Evolutionary conservation across 2,113 vertebrate species (phyloP), one percentile per base, ranked within the genome.

Genomic region (Oxyura jamaicensis): DNA sequence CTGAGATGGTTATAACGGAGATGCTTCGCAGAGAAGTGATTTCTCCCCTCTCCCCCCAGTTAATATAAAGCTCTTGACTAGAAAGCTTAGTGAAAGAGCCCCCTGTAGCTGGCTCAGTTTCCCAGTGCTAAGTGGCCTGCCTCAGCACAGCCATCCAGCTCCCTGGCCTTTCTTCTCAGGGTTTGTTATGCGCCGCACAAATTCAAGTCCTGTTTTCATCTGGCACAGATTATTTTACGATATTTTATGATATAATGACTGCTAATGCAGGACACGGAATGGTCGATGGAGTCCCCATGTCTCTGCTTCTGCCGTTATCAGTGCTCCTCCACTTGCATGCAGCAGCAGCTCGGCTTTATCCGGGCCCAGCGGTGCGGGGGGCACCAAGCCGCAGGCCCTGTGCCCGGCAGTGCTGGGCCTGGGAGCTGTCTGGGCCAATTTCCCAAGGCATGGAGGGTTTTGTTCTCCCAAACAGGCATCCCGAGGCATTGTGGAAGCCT

Each of bases 401-500:
- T 62, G 44, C 55, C 73, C 41, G 50, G 72, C 36, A 85, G 52
- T 5, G 3, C 65, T 50, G 11, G 82, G 71, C 25, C 56, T 90
- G 60, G n/a, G 48, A 76, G 68, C 36, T 72, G 81, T 91, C 74
- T 6, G 31, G 65, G 73, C 59, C 6, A 9, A 65, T 86, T 96
- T 93, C 87, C 93, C 13, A 10, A 59, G 91, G 82, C 62, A 83
- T 28, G 90, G 74, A 83, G 80, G 72, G 44, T 75, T 97, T 93
- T 95, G 85, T 94, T 88, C 87, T 91, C 42, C 84, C 53, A 77
- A 52, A 68, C 75, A 96, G 90, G 91, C 91, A 95, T 90, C 67
- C 73, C 76, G 53, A 88, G 52, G 77, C 63, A 74, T 95, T 96
- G 90, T 85, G 68, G 62, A 95, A 93, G 91, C 78, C 86, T 95